A percentile compares a stretch with the other conserved stretches of the same genome.
Evolutionary conservation across 2,888 invertebrate species (phyloP).

Genomic region (Lymantria dispar): DNA sequence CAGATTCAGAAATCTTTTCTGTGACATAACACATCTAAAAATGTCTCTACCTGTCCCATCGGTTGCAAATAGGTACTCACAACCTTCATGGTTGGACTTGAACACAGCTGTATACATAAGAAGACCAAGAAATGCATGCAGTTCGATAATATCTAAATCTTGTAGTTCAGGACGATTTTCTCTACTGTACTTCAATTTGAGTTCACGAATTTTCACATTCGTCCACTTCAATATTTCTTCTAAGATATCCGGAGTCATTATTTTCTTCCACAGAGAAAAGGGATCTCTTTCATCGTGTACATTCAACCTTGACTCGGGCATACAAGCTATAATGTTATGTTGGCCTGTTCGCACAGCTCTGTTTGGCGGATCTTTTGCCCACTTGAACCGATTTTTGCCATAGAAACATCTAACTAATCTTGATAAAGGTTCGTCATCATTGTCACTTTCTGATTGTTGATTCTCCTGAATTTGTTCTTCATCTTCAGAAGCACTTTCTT

Average conservation of each 20-base stretch:
- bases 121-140: constrained; percentile 13
- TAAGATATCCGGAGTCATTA: constrained; percentile 1
- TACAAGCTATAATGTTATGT: constrained; percentile 12
- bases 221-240: constrained; percentile 2
- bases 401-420: constrained; percentile 11
- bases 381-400: constrained; percentile 14
- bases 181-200: constrained; percentile 1
- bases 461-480: constrained; percentile 8
- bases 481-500: constrained; percentile 11
- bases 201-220: constrained; percentile 4
- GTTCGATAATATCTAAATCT: constrained; percentile 12
- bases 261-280: constrained; percentile 5
- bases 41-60: constrained; percentile 21
- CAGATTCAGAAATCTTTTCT: constrained; percentile 21
- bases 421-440: constrained; percentile 9
- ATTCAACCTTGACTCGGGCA: constrained; percentile 5
- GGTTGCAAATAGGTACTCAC: constrained; percentile 11
- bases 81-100: constrained; percentile 9
- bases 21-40: constrained; percentile 22
- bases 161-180: constrained; percentile 6
- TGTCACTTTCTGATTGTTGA: constrained; percentile 1
- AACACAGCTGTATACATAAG: constrained; percentile 11
- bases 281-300: constrained; percentile 7
- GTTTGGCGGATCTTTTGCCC: constrained; percentile 6
- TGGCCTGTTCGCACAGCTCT: constrained; percentile 12